Evolutionary conservation across 2,797 vertebrate genomes (phyloP), one percentile per base, ranked within the genome.

Genomic region (Sebastes steindachneri): DNA sequence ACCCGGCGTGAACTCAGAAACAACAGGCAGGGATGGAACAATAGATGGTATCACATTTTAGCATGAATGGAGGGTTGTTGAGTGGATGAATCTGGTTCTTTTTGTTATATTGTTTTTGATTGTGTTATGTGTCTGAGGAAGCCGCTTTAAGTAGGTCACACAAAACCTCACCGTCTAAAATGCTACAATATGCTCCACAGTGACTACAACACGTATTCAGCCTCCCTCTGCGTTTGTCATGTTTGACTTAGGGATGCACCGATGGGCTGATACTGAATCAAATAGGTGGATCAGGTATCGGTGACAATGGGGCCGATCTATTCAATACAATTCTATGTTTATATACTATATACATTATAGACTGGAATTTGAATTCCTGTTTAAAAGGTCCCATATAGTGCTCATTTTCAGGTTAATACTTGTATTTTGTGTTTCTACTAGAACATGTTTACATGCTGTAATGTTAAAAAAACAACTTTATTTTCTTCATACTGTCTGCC

Each of bases 81-180:
- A 76, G 25, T 28, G 3, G 37, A 58, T 73, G 4, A 53, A 64
- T 75, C 51, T 71, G 60, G 15, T 35, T 81, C 9, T 72, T 85
- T 64, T 55, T 66, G 17, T 57, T 25, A 25, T 9, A 35, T 4
- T 33, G 28, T 73, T 60, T 77, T 80, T 75, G 9, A 76, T 45
- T 29, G 7, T 1, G 5, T 29, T 21, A 10, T 28, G 9, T 55
- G 9, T 41, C 25, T 17, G 33, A 60, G 37, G 11, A 75, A 65
- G 31, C 4, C 1, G 1, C 12, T 60, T 63, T 25, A 71, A 73
- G 41, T 33, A 45, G 65, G 54, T 66, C 62, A 60, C 31, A 63
- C 19, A 45, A 35, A 60, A 17, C 48, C 4, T 14, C 19, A 2
- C 14, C 9, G 4, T 75, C 23, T 48, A 26, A 31, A 67, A 41